Evolutionary conservation across 2,888 invertebrate genomes (phyloP), one percentile per base, ranked within the genome.

Genomic region (Limnephilus rhombicus): DNA sequence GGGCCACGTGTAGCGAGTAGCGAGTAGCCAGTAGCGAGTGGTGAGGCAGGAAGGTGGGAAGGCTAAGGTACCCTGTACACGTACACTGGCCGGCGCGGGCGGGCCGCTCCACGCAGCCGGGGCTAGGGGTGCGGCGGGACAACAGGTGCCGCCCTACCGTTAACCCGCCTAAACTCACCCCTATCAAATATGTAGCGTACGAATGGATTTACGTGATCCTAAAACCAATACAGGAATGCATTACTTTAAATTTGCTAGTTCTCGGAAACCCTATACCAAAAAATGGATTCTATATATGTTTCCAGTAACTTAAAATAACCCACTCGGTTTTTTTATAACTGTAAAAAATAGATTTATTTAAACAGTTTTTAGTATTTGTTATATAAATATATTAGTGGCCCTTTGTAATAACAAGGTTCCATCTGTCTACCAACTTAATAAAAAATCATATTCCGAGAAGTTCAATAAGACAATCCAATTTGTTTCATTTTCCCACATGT

Each of bases 61-160:
- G 68, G 68, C 24, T 68, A n/a, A n/a, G n/a, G 5, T 53, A 53
- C 18, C 4, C 41, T 41, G 15, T 15, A 41, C 7, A 9, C 41
- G 9, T 49, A 49, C 49, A 18, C 53, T 15, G 5, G 5, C 15
- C 24, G 68, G 24, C 24, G 5, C 15, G 7, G 68, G 24, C 24
- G 1, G 68, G 68, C 24, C 68, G n/a, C 53, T 18, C 3, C 24
- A 68, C 24, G 68, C 68, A 68, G 68, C 68, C 68, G 68, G 9
- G 68, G 68, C 13, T 82, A 31, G 31, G 34, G 82, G 34, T 34
- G 18, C 34, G 15, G 31, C 18, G 82, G 34, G 82, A 82, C 82
- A 82, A 82, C 82, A 82, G 82, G 82, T 82, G 82, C 82, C 31
- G 82, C 18, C 31, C 82, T 29, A 34, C 82, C 29, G 15, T 82